A percentile compares a stretch with the other conserved stretches of the same genome.
These are phyloP conservation scores for Muricea muricata DNA, from an alignment of 92 coral and sea anemone genomes.

Conservation along the genomic window DNA sequence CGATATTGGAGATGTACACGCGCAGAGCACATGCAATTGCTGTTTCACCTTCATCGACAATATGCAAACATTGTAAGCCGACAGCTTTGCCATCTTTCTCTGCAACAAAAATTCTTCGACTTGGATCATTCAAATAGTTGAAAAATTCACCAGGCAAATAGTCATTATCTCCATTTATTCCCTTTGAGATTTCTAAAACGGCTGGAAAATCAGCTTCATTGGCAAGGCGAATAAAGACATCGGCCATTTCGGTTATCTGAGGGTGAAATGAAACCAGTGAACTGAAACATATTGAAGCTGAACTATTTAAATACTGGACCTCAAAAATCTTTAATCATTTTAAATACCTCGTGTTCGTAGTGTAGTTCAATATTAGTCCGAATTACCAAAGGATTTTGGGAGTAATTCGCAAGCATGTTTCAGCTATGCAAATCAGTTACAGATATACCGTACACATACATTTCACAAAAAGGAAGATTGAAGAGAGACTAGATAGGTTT, in stretches of 20 bases:
- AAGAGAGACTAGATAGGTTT: no score
- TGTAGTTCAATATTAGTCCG: no score
- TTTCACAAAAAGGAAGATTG: no score
- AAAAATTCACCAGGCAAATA: neutral
- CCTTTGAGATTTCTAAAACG: slow-evolving; percentile 17
- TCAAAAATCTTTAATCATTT: neutral
- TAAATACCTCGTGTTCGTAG: neutral
- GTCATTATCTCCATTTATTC: slow-evolving; percentile 7
- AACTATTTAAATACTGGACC: neutral
- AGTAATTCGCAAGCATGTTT: no score
- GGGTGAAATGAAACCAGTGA: no score
- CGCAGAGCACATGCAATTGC: slow-evolving; percentile 86
- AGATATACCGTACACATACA: no score
- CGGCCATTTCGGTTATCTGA: neutral
- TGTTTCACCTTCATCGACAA: slow-evolving; percentile 84
- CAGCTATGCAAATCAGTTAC: no score
- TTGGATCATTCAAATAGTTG: slow-evolving; percentile 69
- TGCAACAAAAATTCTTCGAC: slow-evolving; percentile 80
- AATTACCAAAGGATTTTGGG: no score
- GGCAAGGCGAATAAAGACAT: neutral
- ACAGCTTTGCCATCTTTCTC: slow-evolving; percentile 74
- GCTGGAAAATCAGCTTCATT: slow-evolving; percentile 1
- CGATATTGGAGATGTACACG: slow-evolving; percentile 84
- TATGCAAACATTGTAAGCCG: slow-evolving; percentile 83
- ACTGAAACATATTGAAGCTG: neutral